phyloP scores from a whole-genome alignment of 2,888 invertebrate species.

The Monoplex corrugatus region DNA sequence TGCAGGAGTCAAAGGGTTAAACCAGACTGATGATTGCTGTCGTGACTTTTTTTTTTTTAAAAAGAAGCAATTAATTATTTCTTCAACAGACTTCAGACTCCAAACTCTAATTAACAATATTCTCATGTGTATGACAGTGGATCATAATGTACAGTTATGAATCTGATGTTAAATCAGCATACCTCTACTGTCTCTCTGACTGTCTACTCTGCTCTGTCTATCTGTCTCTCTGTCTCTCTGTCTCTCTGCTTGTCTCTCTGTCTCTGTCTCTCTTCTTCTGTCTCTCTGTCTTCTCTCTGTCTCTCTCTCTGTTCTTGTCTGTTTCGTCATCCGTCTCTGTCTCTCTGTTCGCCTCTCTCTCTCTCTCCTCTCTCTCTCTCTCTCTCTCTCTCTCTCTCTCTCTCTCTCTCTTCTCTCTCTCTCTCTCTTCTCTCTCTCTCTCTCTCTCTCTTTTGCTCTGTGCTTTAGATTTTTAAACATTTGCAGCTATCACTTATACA shows the following conservation, averaged over 20 bases:
- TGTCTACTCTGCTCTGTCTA: background rate
- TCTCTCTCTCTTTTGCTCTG: background rate
- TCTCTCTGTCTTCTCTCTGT: background rate
- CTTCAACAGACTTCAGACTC: no score
- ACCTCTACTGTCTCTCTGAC: background rate
- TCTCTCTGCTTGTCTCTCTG: background rate
- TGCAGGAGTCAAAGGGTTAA: no score
- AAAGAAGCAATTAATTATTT: no score
- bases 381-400: constrained; percentile 1
- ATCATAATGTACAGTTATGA: no score
- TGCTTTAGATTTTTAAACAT: no score
- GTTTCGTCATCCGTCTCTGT: background rate
- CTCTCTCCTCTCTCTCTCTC: background rate
- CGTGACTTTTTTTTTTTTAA: no score
- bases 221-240: background rate
- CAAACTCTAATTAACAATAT: no score
- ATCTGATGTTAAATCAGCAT: no score
- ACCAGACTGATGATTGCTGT: no score
- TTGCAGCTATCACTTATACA: no score
- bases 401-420: constrained; percentile 1
- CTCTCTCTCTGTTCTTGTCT: background rate
- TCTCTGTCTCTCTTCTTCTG: background rate
- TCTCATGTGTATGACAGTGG: no score
- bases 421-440: background rate
- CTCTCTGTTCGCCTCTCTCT: background rate